Base-by-base conservation (phyloP, 2,797 vertebrate species). In the Rhinella marina region DNA sequence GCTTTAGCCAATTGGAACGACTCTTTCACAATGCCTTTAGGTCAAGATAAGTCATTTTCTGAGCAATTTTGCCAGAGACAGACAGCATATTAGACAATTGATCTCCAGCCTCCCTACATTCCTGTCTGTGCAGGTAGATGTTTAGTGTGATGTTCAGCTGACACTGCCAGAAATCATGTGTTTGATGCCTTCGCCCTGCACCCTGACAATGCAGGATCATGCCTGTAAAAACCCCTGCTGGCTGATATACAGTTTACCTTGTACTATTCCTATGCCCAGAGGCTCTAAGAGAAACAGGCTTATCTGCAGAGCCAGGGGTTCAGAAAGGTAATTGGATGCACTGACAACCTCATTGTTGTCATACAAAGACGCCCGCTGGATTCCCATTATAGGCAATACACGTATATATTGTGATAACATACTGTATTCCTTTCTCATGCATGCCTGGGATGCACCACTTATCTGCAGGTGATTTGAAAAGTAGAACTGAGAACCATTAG, bases 101-200 rank as follows among this genome's bases (percentile, higher is more conserved):
- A 68, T 48, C 72, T 70, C 16, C 41, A 79, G 81, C 70, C 64
- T 73, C 66, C 27, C 29, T 32, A 29, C 62, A 54, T 79, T 73
- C 80, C 64, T 89, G 88, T 89, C 85, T 73, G 81, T 61, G 66
- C 88, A 86, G 85, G 88, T 78, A 48, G 73, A 79, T 66, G 32
- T 82, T 32, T 78, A 82, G 76, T 19, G 62, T 59, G 61, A 72
- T 72, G n/a, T 50, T 77, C n/a, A 25, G 32, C 57, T 82, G 59
- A 75, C 79, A 70, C 27, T 83, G 84, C 79, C 79, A 86, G 27
- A 8, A 25, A 25, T 82, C 41, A 50, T 82, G 11, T 78, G 54
- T 86, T 80, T 82, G 62, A 57, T 82, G 75, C 25, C n/a, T 59
- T 59, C 59, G 50, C 59, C n/a, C 79, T 23, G 41, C 78, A 81